Conservation (phyloP, 2,888 invertebrate species). For the Synergus japonicus region DNA sequence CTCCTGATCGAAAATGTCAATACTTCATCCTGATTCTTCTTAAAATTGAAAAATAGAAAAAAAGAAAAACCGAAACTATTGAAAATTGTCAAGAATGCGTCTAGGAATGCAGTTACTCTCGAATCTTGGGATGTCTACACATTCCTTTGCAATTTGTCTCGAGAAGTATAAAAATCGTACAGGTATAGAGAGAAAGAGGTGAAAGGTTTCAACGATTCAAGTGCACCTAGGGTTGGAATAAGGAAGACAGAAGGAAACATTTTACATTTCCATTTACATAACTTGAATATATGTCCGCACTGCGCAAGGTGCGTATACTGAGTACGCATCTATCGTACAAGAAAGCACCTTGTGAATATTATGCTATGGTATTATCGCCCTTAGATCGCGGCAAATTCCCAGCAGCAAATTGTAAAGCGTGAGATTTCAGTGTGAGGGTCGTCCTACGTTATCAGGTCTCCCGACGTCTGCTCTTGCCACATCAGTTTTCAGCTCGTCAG, state of each 20-base stretch:
- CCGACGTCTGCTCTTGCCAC: conserved; percentile 36
- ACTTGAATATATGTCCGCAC: conserved; percentile 3
- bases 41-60: too few species aligned
- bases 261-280: conserved; percentile 24
- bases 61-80: neutral
- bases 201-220: conserved; percentile 20
- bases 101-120: conserved; percentile 22
- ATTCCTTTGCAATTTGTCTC: conserved; percentile 4
- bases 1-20: too few species aligned
- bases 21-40: too few species aligned
- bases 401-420: conserved; percentile 26
- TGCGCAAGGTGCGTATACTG: neutral
- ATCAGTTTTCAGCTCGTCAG: conserved; percentile 37
- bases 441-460: conserved; percentile 24
- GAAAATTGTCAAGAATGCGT: conserved; percentile 5
- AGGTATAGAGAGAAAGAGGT: neutral
- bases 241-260: neutral
- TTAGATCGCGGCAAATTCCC: conserved; percentile 28
- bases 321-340: conserved; percentile 5
- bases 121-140: neutral
- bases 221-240: neutral
- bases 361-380: conserved; percentile 25
- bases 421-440: conserved; percentile 15
- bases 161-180: conserved; percentile 4
- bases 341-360: conserved; percentile 22